Evolutionary conservation across 2,888 invertebrate genomes (phyloP), one percentile per base, ranked within the genome.

Genomic region (Nephrotoma flavescens): DNA sequence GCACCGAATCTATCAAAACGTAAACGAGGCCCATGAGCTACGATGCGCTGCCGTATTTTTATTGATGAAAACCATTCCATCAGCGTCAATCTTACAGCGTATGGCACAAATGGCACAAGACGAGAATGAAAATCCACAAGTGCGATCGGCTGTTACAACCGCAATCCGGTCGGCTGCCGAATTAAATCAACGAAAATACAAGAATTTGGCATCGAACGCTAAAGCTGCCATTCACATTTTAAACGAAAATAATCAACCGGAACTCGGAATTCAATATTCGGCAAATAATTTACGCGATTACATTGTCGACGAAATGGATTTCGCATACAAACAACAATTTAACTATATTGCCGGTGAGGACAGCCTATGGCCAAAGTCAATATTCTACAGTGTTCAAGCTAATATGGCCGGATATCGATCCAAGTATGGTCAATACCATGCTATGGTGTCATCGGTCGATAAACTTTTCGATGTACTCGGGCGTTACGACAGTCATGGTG

Each of bases 91-190:
- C 93, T 93, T 96, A 89, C 94, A 95, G 91, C 92, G 93, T 44
- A 95, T 96, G 94, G 96, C 96, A 41, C 92, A 93, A 89, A 93
- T 93, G 91, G 95, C 95, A 6, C 93, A 95, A 88, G 90, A 92
- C 86, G 96, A 96, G 89, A 71, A 71, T 71, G 92, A 92, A 19
- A 94, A 93, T 89, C 91, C 93, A 86, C 93, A 95, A 84, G 95
- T 96, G 0, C 94, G 94, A 88, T 92, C 95, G 87, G 94, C 93
- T n/a, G 93, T 95, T 6, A 94, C 94, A 89, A 93, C 94, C 41
- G 91, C 92, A n/a, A 94, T 96, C 87, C 90, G 92, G 89, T 91
- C 92, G 71, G 93, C 94, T 41, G 93, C 94, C 87, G 87, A 92
- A 87, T 90, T 94, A 47, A 90, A 92, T 87, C 90, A 90, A 85